These are phyloP conservation scores for Chelonoidis abingdonii DNA, from an alignment of 2,113 vertebrate genomes.

Conservation along the genomic window DNA sequence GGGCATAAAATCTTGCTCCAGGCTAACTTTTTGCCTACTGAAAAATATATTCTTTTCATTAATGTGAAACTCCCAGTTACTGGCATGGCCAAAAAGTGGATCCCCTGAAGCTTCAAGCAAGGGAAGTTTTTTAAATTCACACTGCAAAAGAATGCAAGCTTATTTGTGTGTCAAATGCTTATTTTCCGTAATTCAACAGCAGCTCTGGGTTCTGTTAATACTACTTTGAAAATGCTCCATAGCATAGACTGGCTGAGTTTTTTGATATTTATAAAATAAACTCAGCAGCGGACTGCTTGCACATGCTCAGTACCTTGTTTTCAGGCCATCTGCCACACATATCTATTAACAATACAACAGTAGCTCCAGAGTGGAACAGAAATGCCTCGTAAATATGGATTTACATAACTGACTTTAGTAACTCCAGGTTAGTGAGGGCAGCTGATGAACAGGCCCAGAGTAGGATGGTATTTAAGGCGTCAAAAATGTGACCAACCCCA, in stretches of 20 bases:
- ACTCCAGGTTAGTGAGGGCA: constrained; percentile 9
- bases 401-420: constrained; percentile 30
- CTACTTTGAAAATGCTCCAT: constrained; percentile 5
- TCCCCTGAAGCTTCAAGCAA: neutral
- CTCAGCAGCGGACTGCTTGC: neutral
- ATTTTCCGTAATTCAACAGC: neutral
- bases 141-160: neutral
- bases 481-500: constrained; percentile 26
- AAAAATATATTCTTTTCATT: neutral
- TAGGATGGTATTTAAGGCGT: constrained; percentile 7
- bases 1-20: neutral
- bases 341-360: constrained; percentile 36
- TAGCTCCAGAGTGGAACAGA: constrained; percentile 15
- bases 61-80: neutral
- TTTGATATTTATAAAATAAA: neutral
- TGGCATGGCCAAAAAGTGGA: neutral
- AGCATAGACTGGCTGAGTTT: neutral
- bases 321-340: constrained; percentile 11
- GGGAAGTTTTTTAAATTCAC: neutral
- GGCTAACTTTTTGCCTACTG: neutral
- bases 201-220: neutral
- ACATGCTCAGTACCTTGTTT: neutral
- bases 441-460: constrained; percentile 23
- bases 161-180: neutral
- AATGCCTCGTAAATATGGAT: constrained; percentile 58